Percentiles rank a stretch among this genome's conserved stretches.
Evolutionary conservation across 2,797 vertebrate species (phyloP).

Genomic region (Antennarius maculatus): DNA sequence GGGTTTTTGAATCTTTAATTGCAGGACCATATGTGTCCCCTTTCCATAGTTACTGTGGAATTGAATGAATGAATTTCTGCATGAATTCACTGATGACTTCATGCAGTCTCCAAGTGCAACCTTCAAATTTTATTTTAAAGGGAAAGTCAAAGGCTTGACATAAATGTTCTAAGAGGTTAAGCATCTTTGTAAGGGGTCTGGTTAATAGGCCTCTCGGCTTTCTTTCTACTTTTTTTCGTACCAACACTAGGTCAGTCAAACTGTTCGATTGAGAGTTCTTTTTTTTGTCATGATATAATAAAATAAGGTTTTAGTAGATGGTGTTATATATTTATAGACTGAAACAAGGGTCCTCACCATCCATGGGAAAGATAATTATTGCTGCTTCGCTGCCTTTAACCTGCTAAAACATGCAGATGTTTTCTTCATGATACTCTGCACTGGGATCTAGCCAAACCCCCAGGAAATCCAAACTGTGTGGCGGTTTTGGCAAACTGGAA

Average conservation of each 20-base stretch:
- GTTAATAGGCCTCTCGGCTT: slow-evolving; percentile 1
- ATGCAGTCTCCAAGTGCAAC: slow-evolving; percentile 14
- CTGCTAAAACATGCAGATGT: slow-evolving; percentile 38
- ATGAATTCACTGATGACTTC: slow-evolving; percentile 27
- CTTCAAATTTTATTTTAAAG: slow-evolving; percentile 28
- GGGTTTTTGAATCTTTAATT: slow-evolving; percentile 65
- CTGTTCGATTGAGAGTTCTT: slow-evolving; percentile 6
- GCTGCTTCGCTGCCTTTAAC: slow-evolving; percentile 40
- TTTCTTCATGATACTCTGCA: slow-evolving; percentile 36
- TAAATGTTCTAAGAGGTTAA: slow-evolving; percentile 9
- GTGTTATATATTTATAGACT: not conserved
- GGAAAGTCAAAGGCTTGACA: not conserved
- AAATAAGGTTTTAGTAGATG: not conserved
- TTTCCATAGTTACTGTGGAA: slow-evolving; percentile 38
- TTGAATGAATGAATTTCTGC: too few relatives aligned
- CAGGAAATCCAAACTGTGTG: slow-evolving; percentile 49
- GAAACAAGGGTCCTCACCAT: slow-evolving; percentile 34
- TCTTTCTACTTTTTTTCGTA: not conserved
- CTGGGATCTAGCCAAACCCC: slow-evolving; percentile 40
- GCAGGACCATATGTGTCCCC: slow-evolving; percentile 55
- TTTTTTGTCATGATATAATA: not conserved
- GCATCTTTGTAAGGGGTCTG: slow-evolving; percentile 7
- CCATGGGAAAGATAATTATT: slow-evolving; percentile 20
- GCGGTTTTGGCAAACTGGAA: slow-evolving; percentile 21
- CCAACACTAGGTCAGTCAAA: not conserved